Evolutionary conservation across 2,113 vertebrate genomes (phyloP).

Genomic region (Sceloporus undulatus): DNA sequence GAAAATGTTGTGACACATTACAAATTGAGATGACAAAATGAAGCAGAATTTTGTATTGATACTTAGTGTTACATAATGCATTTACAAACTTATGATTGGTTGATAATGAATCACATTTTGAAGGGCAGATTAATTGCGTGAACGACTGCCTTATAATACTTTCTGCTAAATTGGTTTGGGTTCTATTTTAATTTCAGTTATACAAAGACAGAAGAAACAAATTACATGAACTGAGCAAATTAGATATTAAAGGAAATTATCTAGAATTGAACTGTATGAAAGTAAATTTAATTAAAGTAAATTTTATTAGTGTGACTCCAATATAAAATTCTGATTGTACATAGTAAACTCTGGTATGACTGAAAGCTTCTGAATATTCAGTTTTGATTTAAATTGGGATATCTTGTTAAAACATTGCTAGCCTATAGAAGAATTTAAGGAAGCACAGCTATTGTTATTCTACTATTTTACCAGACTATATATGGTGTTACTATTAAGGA

Average conservation of each 20-base stretch:
- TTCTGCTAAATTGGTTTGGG: constrained; percentile 22
- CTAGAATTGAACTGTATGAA: background rate
- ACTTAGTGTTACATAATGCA: constrained; percentile 6
- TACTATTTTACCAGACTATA: background rate
- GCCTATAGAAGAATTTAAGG: background rate
- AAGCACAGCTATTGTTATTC: background rate
- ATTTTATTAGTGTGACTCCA: background rate
- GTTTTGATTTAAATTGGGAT: background rate
- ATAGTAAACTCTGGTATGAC: background rate
- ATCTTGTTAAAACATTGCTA: background rate
- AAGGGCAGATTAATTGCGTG: constrained; percentile 23
- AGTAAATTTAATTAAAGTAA: constrained; percentile 16
- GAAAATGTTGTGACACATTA: background rate
- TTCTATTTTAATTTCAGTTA: constrained; percentile 15
- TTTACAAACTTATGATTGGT: constrained; percentile 15
- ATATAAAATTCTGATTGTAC: background rate
- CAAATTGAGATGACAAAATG: background rate
- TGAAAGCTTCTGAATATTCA: background rate
- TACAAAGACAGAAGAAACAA: constrained; percentile 19
- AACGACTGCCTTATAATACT: constrained; percentile 12
- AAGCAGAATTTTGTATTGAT: constrained; percentile 1
- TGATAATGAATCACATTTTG: constrained; percentile 22
- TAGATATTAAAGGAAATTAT: constrained; percentile 19
- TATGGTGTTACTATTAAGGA: background rate
- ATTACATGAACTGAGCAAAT: constrained; percentile 15